Base-by-base conservation (phyloP, 2,888 invertebrate genomes). In the Platycheirus albimanus region DNA sequence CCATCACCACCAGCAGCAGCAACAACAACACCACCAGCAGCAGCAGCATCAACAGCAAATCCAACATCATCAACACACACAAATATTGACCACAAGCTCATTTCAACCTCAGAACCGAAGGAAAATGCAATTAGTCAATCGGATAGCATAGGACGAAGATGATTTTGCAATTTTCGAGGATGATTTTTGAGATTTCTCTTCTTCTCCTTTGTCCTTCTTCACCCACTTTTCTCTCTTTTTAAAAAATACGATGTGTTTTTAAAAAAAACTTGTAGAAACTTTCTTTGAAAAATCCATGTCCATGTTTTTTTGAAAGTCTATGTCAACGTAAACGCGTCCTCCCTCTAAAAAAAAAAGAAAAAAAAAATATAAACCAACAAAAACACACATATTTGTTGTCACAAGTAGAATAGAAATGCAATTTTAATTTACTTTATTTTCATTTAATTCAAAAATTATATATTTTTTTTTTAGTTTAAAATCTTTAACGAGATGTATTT, bases 111-210 rank as follows among this genome's bases (percentile, higher is more conserved):
- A 93, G 7, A 93, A 92, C 89, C 91, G 93, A 86, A 92, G 94
- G 86, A 94, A 94, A 91, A 93, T 93, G 87, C 93, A 93, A 66
- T 91, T 93, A 86, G 93, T 93, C 72, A 93, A 93, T 89, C 88
- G 91, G 79, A 91, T 91, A 86, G 90, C 89, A 66, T 90, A 89
- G 87, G 64, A 83, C 51, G 72, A 78, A 77, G 81, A 76, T 67
- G 81, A 81, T 54, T 63, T 83, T 13, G 67, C 63, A 10, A 83
- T 83, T 78, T 83, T 83, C 58, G 72, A 81, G n/a, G 71, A 77
- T 52, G 30, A 69, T 78, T 78, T 78, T 56, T 78, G 78, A 78
- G 67, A 61, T 33, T 11, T 13, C 2, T 51, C 5, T 8, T 8
- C 49, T 56, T n/a, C 49, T 49, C 13, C 45, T 13, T 47, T 19